Conservation (phyloP, 2,113 vertebrate genomes). For the Corynorhinus townsendii region DNA sequence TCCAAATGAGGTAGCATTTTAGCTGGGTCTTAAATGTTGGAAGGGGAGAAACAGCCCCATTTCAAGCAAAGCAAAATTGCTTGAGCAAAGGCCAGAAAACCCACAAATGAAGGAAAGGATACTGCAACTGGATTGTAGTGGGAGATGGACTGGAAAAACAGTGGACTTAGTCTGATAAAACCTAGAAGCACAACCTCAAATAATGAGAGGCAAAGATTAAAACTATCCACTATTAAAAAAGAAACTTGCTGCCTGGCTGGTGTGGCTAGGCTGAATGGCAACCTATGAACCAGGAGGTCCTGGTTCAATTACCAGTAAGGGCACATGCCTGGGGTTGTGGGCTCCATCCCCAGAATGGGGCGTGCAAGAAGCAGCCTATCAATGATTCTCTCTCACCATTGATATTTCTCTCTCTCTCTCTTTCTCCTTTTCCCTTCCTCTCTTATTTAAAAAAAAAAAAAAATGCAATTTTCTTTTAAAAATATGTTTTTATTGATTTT, state of each 20-base stretch:
- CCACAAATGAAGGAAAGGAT: not conserved
- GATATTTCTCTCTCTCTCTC: too few relatives aligned
- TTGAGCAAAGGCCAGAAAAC: not conserved
- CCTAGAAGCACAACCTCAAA: not conserved
- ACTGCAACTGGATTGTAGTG: not conserved
- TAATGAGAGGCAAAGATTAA: not conserved
- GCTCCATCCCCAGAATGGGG: too few relatives aligned
- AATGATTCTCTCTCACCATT: too few relatives aligned
- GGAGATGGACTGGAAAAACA: not conserved
- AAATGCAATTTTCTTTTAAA: not conserved
- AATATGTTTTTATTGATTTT: not conserved
- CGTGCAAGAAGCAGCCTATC: too few relatives aligned
- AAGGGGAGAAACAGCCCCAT: not conserved
- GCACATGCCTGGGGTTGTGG: too few relatives aligned
- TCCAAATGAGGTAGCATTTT: constrained; percentile 16
- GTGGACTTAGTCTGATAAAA: not conserved
- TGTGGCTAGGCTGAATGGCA: too few relatives aligned
- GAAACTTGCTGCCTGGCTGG: too few relatives aligned
- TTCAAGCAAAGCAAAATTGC: not conserved
- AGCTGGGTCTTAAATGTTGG: not conserved
- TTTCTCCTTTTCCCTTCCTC: too few relatives aligned
- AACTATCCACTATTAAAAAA: not conserved
- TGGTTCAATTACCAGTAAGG: too few relatives aligned
- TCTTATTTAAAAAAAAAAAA: not conserved
- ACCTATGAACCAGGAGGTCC: too few relatives aligned